phyloP scores from a whole-genome alignment of 2,113 vertebrate species.

The Harpagus bidentatus region DNA sequence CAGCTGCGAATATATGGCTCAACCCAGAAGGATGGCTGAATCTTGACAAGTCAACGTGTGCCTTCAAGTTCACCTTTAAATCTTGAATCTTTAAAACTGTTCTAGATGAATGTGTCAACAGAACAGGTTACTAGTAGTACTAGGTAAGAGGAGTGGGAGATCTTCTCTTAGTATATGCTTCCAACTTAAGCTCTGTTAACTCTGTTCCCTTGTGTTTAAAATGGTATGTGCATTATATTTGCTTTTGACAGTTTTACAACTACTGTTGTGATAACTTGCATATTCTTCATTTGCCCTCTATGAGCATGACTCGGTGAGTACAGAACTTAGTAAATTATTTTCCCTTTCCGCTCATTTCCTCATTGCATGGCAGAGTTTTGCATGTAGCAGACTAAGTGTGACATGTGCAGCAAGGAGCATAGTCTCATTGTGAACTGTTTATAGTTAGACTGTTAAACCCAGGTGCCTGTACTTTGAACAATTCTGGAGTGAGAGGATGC shows the following conservation, averaged over 20 bases:
- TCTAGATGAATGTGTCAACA: neutral
- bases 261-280: neutral
- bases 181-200: neutral
- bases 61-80: neutral
- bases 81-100: neutral
- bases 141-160: neutral
- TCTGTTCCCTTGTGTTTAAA: neutral
- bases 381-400: neutral
- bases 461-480: neutral
- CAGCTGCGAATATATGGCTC: neutral
- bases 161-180: neutral
- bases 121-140: neutral
- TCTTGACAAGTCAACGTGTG: neutral
- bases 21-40: neutral
- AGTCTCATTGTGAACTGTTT: neutral
- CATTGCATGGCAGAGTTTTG: neutral
- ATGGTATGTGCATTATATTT: neutral
- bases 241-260: neutral
- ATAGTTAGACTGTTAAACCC: neutral
- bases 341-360: neutral
- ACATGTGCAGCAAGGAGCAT: too few relatives aligned
- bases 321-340: neutral
- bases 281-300: neutral
- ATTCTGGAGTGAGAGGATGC: neutral
- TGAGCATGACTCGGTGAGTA: neutral